Evolutionary conservation across 2,797 vertebrate genomes (phyloP).

Genomic region (Gastrophryne carolinensis): DNA sequence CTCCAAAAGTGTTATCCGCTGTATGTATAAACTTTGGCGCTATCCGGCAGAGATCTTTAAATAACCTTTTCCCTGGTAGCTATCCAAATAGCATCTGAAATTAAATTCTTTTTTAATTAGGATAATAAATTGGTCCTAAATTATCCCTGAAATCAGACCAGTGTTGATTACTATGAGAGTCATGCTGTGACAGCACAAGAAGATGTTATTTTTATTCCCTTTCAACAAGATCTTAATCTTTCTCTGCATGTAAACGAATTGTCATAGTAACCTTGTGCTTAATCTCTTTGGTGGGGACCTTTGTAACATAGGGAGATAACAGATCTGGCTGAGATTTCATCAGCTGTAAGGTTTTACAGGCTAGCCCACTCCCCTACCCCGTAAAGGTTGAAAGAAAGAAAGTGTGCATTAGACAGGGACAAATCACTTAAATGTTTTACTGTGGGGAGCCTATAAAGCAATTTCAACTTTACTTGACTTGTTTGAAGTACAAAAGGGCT

Average conservation of each 20-base stretch:
- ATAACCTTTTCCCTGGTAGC: conserved; percentile 54
- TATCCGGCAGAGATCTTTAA: conserved; percentile 50
- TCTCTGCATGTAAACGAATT: conserved; percentile 83
- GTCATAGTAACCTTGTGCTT: conserved; percentile 81
- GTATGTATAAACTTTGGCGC: conserved; percentile 23
- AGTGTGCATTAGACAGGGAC: conserved; percentile 59
- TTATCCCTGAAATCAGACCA: conserved; percentile 99
- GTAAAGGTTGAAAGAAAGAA: conserved; percentile 65
- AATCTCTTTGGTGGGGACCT: conserved; percentile 78
- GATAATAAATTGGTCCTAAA: conserved; percentile 99
- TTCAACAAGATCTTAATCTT: conserved; percentile 86
- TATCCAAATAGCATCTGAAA: conserved; percentile 64
- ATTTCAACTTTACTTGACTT: conserved; percentile 44
- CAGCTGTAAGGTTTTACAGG: conserved; percentile 71
- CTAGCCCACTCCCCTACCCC: conserved; percentile 62
- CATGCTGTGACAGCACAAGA: conserved; percentile 90
- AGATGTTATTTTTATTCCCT: conserved; percentile 83
- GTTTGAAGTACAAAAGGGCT: conserved; percentile 7
- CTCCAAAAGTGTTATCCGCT: conserved; percentile 25
- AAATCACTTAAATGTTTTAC: conserved; percentile 57
- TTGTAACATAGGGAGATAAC: conserved; percentile 79
- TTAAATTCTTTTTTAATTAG: conserved; percentile 84
- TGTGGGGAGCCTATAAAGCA: conserved; percentile 30
- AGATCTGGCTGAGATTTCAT: conserved; percentile 79
- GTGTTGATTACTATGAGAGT: conserved; percentile 95